Evolutionary conservation across 2,113 vertebrate species (phyloP).

Genomic region (Neoarius graeffei): DNA sequence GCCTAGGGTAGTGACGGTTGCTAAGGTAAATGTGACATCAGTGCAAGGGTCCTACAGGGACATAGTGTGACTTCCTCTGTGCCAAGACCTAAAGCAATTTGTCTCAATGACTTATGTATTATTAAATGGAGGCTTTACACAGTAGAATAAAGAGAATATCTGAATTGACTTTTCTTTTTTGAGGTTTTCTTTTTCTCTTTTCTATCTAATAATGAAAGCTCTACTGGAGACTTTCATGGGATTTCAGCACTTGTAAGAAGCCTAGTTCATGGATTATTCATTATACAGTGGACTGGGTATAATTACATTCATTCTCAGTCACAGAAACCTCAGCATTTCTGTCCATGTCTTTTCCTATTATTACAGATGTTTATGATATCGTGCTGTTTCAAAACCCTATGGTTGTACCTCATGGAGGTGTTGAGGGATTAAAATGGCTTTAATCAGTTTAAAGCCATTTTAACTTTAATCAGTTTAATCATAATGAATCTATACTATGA

Average conservation of each 20-base stretch:
- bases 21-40: too few relatives aligned
- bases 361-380: not conserved
- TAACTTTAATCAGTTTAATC: not conserved
- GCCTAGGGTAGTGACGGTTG: too few relatives aligned
- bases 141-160: slow-evolving; percentile 9
- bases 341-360: not conserved
- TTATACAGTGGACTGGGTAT: not conserved
- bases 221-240: not conserved
- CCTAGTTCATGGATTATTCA: not conserved
- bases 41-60: not conserved
- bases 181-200: not conserved
- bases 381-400: not conserved
- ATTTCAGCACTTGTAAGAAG: not conserved
- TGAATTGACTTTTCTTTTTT: not conserved
- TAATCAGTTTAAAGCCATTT: not conserved
- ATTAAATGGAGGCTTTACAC: slow-evolving; percentile 5
- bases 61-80: not conserved
- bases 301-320: not conserved
- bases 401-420: not conserved
- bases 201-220: slow-evolving; percentile 3
- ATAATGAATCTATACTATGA: not conserved
- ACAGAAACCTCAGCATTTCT: not conserved
- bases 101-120: slow-evolving; percentile 25
- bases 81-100: not conserved
- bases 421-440: not conserved